Evolutionary conservation across 2,113 vertebrate genomes (phyloP), one percentile per base, ranked within the genome.

Genomic region (Hippocampus comes): DNA sequence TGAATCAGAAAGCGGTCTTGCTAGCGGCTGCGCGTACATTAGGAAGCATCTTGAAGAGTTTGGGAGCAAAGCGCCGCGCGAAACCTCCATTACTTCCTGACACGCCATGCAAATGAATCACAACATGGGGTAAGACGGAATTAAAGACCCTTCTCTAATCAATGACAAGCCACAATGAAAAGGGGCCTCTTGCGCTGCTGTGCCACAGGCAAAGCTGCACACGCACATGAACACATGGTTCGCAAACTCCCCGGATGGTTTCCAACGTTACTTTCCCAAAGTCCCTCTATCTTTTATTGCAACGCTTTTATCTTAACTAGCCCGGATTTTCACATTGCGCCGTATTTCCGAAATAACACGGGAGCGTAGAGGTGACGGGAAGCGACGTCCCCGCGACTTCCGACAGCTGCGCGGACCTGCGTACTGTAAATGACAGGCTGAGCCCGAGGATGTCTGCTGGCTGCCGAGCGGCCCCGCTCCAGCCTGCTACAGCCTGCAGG

Each of bases 91-190:
- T 98, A 98, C 96, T 95, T 97, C 96, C 94, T 96, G 96, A 97
- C 95, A 97, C 95, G 95, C 94, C 96, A 98, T 97, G 96, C 96
- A 97, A 98, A 99, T 99, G 96, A 96, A 96, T 97, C 96, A 95
- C 96, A 96, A 96, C 96, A 98, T 97, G 97, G 95, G 97, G 96
- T 96, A 94, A 94, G 94, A 91, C 87, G 90, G 89, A 93, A 92
- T 98, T 98, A 99, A 97, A 96, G 95, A 95, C 94, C 95, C 94
- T 96, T 93, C 95, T 96, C 96, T 99, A 97, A 99, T 98, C 96
- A 99, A 96, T 96, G 96, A 97, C 96, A 97, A 98, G 94, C 94
- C 94, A 95, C 93, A 94, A 98, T 96, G 95, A 96, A 9, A 46
- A 46, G 43, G 87, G 87, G 89, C 89, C 87, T 89, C 86, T 90